A percentile compares a stretch with the other conserved stretches of the same genome.
phyloP scores from a whole-genome alignment of 1,140 invertebrate genomes.

The Drosophila lacteicornis region DNA sequence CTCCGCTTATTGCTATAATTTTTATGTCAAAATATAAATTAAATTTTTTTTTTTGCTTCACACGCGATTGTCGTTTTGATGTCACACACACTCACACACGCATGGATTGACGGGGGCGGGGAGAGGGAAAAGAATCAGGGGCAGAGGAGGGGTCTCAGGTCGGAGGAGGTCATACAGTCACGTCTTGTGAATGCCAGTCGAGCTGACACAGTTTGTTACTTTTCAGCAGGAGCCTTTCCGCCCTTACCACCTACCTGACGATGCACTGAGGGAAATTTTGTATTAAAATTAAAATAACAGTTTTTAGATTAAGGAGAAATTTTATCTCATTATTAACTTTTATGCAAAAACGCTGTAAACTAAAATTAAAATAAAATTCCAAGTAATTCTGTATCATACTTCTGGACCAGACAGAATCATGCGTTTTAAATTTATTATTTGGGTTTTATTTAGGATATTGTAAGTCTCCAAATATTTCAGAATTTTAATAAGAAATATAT shows the following conservation, averaged over 20 bases:
- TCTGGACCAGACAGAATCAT: too few relatives aligned
- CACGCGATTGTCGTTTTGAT: slow-evolving; percentile 82
- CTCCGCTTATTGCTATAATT: slow-evolving; percentile 79
- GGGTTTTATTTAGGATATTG: too few relatives aligned
- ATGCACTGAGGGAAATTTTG: not conserved
- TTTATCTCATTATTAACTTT: not conserved
- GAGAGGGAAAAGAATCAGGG: slow-evolving; percentile 5
- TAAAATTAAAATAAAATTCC: not conserved
- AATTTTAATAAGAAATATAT: too few relatives aligned
- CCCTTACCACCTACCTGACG: not conserved
- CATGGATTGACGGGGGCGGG: slow-evolving; percentile 4
- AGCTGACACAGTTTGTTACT: slow-evolving; percentile 83
- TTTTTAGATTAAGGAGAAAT: not conserved
- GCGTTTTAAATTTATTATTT: too few relatives aligned
- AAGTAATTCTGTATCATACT: not conserved
- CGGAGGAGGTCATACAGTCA: slow-evolving; percentile 70
- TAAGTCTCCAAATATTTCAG: too few relatives aligned
- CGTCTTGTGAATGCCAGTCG: slow-evolving; percentile 77
- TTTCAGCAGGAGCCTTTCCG: slow-evolving; percentile 59
- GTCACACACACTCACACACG: slow-evolving; percentile 58
- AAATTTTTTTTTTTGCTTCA: slow-evolving; percentile 76
- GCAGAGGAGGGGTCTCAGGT: not conserved
- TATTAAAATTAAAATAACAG: not conserved
- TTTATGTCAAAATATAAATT: slow-evolving; percentile 84
- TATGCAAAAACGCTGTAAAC: too few relatives aligned